Percentiles rank a stretch among this genome's conserved stretches.
Conservation (phyloP, 2,888 invertebrate genomes). For the Cephus pulcher region DNA sequence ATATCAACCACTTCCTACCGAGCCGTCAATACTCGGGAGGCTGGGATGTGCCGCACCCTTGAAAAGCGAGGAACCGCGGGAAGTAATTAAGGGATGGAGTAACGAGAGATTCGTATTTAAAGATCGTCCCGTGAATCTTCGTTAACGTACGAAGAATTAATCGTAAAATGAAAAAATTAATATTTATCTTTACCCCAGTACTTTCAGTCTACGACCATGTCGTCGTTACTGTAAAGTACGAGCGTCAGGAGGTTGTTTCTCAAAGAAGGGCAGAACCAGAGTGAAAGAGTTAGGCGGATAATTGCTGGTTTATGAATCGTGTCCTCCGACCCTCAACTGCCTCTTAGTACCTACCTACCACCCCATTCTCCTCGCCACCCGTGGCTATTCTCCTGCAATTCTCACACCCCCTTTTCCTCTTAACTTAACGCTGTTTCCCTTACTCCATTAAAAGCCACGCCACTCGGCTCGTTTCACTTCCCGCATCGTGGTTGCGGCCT, state of each 20-base stretch:
- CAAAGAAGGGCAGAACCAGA: background rate
- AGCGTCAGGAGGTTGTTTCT: background rate
- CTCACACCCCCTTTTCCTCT: constrained; percentile 51
- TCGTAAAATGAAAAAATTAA: background rate
- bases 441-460: constrained; percentile 63
- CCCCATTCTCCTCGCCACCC: constrained; percentile 31
- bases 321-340: constrained; percentile 37
- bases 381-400: constrained; percentile 58
- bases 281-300: constrained; percentile 43
- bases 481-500: constrained; percentile 55
- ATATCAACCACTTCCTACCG: constrained; percentile 53
- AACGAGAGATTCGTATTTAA: background rate
- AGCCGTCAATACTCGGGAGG: constrained; percentile 48
- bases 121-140: background rate
- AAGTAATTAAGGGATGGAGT: background rate
- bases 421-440: constrained; percentile 59
- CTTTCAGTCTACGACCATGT: background rate
- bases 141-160: background rate
- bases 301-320: constrained; percentile 65
- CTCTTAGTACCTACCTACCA: constrained; percentile 28
- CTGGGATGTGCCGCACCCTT: constrained; percentile 32
- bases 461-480: constrained; percentile 62
- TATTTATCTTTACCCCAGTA: background rate
- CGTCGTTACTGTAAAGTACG: background rate
- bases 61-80: background rate